A percentile compares a stretch with the other conserved stretches of the same genome.
Evolutionary conservation across 2,113 vertebrate species (phyloP).

Genomic region (Corynorhinus townsendii): DNA sequence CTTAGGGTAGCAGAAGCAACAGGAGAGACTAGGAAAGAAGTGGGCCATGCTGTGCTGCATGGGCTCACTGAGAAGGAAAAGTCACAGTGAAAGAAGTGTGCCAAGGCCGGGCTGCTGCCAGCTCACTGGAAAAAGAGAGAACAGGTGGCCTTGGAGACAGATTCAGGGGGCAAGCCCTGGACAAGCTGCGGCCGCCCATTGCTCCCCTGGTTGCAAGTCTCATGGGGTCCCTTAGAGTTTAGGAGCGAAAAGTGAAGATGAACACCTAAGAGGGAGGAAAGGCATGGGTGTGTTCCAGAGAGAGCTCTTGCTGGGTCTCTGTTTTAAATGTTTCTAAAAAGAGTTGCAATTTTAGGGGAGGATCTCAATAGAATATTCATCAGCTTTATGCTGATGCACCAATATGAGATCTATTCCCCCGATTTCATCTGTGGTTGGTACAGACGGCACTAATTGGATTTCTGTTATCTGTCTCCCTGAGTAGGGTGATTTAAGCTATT

Average conservation of each 20-base stretch:
- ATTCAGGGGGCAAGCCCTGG: not conserved
- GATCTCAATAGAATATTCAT: not conserved
- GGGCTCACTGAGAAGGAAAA: too few species aligned
- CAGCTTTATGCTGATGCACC: not conserved
- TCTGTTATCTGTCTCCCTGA: not conserved
- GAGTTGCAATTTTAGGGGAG: not conserved
- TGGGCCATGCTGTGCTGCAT: too few species aligned
- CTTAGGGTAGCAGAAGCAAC: not conserved
- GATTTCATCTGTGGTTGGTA: not conserved
- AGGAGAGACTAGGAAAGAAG: not conserved
- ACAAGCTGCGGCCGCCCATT: not conserved
- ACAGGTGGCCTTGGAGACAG: not conserved
- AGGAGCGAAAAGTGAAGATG: not conserved
- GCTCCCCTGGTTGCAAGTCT: not conserved
- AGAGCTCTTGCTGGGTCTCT: not conserved
- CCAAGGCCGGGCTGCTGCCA: not conserved
- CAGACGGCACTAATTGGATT: not conserved
- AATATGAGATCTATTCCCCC: not conserved
- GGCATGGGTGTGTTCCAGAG: not conserved
- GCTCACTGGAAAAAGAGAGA: not conserved
- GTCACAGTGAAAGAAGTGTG: too few species aligned
- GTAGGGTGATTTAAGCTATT: not conserved
- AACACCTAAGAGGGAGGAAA: not conserved
- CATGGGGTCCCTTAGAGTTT: not conserved
- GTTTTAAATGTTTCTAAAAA: not conserved